Evolutionary conservation across 2,113 vertebrate species (phyloP), one percentile per base, ranked within the genome.

Genomic region (Scopus umbretta): DNA sequence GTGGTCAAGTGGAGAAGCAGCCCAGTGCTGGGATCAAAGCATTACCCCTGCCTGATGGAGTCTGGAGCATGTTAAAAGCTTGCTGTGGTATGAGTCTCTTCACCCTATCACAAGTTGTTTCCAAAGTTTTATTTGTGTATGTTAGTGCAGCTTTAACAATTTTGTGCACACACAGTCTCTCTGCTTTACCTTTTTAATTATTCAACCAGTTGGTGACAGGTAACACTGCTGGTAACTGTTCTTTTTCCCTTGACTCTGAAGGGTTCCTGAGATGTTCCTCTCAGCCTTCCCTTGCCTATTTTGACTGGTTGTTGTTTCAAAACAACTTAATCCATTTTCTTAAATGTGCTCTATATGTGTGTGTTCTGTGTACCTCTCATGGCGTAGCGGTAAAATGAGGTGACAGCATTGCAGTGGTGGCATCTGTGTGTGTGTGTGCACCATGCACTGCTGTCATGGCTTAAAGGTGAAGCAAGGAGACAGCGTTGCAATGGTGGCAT

Each of bases 51-150:
- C 50, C 36, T 11, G 6, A 11, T 6, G 70, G 29, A 42, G 12
- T 32, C 62, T 71, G 56, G 10, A 55, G 23, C 16, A 1, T 47
- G 7, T 52, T 80, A 23, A 40, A 88, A 50, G 3, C 58, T 30
- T n/a, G 6, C 7, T 93, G 13, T 58, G 22, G 20, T 32, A 19
- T 1, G 6, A 45, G 29, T 80, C 9, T 68, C 30, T 63, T 78
- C 63, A 38, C 26, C 55, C 1, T 11, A 13, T 15, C 32, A 43
- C 38, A 49, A 26, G 8, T 43, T 72, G 53, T 78, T 88, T 85
- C 30, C 65, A 68, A 1, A 0, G 1, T 52, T 81, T 78, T 59
- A 26, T 61, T 56, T 56, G 45, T 55, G 25, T 0, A 0, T 23
- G 7, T 58, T 63, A 36, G 47, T 38, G 59, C 30, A 53, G 38